Evolutionary conservation across 64 coral and sea anemone genomes (phyloP).

Genomic region (Montipora cactus): DNA sequence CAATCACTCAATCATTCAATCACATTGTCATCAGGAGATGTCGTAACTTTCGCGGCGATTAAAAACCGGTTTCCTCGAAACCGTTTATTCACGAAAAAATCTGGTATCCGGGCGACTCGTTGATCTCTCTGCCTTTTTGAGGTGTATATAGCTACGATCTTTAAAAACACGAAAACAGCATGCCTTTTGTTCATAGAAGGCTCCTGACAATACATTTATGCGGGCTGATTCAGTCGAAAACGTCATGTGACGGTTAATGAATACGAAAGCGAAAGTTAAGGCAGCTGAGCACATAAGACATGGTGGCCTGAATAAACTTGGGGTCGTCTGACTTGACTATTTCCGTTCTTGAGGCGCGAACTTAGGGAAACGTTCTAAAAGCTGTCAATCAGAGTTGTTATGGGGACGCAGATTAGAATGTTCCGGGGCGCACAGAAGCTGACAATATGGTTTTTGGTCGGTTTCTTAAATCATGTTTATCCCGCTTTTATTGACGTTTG

Average conservation of each 20-base stretch:
- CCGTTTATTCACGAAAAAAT: constrained; percentile 27
- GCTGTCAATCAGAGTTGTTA: constrained; percentile 33
- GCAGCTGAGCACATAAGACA: constrained; percentile 28
- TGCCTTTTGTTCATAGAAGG: background rate
- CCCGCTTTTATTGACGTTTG: background rate
- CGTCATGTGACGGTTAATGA: constrained; percentile 8
- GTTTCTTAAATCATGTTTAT: background rate
- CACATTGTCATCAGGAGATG: background rate
- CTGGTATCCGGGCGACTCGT: constrained; percentile 16
- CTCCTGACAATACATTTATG: constrained; percentile 8
- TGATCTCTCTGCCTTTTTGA: background rate
- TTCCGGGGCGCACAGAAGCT: background rate
- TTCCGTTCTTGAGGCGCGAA: background rate
- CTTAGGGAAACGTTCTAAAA: background rate
- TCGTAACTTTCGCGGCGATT: background rate
- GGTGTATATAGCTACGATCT: background rate
- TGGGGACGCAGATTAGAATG: background rate
- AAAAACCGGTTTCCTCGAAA: constrained; percentile 28
- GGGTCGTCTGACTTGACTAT: background rate
- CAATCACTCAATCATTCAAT: background rate
- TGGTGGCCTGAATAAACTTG: constrained; percentile 12
- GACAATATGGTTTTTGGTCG: background rate
- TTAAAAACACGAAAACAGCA: background rate
- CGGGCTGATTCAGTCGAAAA: background rate
- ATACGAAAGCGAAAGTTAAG: background rate